Conservation (phyloP, 1,140 invertebrate species). For the Trichoplusia ni region DNA sequence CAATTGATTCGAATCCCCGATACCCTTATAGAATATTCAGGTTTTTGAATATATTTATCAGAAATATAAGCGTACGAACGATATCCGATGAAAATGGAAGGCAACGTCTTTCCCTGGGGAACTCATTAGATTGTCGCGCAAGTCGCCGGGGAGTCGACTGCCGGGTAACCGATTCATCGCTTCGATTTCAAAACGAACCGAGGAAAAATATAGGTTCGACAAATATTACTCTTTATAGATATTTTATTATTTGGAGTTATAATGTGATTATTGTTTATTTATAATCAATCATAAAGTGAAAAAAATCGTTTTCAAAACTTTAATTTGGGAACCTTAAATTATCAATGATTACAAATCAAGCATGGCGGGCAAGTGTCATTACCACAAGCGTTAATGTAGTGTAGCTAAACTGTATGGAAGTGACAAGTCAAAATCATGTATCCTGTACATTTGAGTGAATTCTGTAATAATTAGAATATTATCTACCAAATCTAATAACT, state of each 20-base stretch:
- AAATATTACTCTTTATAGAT: not conserved
- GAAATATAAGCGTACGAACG: constrained; percentile 24
- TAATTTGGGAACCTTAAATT: no score
- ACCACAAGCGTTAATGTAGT: no score
- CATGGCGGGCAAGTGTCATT: no score
- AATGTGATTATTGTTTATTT: no score
- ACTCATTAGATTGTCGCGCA: constrained; percentile 45
- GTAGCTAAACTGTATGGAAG: no score
- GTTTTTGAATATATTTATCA: constrained; percentile 31
- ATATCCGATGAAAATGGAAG: constrained; percentile 43
- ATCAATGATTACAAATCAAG: no score
- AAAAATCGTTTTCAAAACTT: no score
- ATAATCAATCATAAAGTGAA: no score
- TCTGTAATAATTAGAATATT: no score
- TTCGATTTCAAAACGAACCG: constrained; percentile 44
- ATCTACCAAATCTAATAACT: no score
- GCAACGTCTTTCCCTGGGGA: constrained; percentile 34
- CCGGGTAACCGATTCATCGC: constrained; percentile 32
- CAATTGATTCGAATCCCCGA: constrained; percentile 27
- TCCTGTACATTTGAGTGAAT: no score
- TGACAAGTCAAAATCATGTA: no score
- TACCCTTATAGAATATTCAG: constrained; percentile 32
- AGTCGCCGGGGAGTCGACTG: constrained; percentile 27
- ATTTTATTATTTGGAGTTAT: not conserved
- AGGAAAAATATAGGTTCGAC: constrained; percentile 12